Evolutionary conservation across 2,888 invertebrate species (phyloP).

Genomic region (Agrilus biguttatus): DNA sequence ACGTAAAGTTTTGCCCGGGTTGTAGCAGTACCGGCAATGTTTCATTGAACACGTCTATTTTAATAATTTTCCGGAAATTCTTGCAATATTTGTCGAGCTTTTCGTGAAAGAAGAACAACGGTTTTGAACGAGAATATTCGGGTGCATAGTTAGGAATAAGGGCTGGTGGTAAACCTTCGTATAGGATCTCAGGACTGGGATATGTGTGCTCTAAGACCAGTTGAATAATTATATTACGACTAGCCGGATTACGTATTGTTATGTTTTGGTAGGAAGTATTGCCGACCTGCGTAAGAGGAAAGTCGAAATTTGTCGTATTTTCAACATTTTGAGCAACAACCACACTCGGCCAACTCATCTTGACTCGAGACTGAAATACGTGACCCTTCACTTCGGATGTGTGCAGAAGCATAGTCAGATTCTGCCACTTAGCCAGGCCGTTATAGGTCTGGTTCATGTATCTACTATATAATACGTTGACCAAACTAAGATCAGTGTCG

Average conservation of each 20-base stretch:
- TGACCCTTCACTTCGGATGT: constrained; percentile 56
- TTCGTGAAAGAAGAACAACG: constrained; percentile 11
- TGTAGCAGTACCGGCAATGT: constrained; percentile 42
- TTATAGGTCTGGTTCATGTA: constrained; percentile 38
- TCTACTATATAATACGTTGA: constrained; percentile 45
- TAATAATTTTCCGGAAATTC: constrained; percentile 12
- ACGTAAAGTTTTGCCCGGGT: constrained; percentile 39
- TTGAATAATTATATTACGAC: constrained; percentile 56
- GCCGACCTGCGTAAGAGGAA: constrained; percentile 62
- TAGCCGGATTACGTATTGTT: constrained; percentile 58
- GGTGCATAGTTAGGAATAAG: constrained; percentile 17
- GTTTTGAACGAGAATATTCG: neutral
- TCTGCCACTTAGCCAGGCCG: constrained; percentile 39
- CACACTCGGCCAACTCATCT: constrained; percentile 53
- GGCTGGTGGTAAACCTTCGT: constrained; percentile 33
- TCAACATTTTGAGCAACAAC: constrained; percentile 23
- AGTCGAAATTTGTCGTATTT: constrained; percentile 38
- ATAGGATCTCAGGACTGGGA: constrained; percentile 43
- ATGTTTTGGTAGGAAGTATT: constrained; percentile 50
- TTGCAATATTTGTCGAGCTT: constrained; percentile 3
- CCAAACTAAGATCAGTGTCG: constrained; percentile 54
- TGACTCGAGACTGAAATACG: constrained; percentile 48
- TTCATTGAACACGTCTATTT: constrained; percentile 28
- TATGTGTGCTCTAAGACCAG: constrained; percentile 55
- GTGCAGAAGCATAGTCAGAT: constrained; percentile 60